Base-by-base conservation (phyloP, 2,113 vertebrate species). In the Istiophorus platypterus region DNA sequence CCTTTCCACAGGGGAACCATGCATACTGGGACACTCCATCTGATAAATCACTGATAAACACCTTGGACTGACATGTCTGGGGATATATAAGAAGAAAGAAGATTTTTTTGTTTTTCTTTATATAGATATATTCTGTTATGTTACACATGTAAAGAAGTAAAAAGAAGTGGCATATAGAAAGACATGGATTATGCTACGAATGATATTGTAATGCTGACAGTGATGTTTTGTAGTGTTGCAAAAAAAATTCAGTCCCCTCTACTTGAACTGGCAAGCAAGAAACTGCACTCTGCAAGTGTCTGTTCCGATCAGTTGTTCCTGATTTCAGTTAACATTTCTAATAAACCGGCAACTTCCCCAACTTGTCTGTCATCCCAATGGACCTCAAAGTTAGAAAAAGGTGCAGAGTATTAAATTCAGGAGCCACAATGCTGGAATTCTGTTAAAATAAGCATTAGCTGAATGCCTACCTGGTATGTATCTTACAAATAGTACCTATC, bases 1-100 rank as follows among this genome's bases (percentile, higher is more conserved):
- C 96, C 80, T 97, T 94, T 0, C 93, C 95, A 81, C 98, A 99
- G 9, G 98, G 98, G 37, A 98, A 98, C 98, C 98, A 99, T 29
- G 98, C 97, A 0, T 99, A 97, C 87, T 98, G 97, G 37, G 98
- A 97, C 75, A 99, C 95, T 0, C 96, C 97, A 45, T 98, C 96
- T 0, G 95, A 97, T 66, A 99, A 80, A 75, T 98, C 97, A n/a
- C n/a, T n/a, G n/a, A n/a, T n/a, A 4, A 98, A 97, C 92, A 98
- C 96, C 89, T 99, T 99, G 56, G 98, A 99, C 85, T 97, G 96
- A 89, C 98, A 99, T 14, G 94, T 92, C 98, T 99, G 80, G 18
- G 14, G 47, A 80, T 72, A 76, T n/a, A 68, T 4, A 75, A 61
- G 15, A 74, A 7, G 31, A 42, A 51, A 65, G 34, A 27, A 65